Conservation (phyloP, 2,113 vertebrate genomes). For the Macrotus californicus region DNA sequence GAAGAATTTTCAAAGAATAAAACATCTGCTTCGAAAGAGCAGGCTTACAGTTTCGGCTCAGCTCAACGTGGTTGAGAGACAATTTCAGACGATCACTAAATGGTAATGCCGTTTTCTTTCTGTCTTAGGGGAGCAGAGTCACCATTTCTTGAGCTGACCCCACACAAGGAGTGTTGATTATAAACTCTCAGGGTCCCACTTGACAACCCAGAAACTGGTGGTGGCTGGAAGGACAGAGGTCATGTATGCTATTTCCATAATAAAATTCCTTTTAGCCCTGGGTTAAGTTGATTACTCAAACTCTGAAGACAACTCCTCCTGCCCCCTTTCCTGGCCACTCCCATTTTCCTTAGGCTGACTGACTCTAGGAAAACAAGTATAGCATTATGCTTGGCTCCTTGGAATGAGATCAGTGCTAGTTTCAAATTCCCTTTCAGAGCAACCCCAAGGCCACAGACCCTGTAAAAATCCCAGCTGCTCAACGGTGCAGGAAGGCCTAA, state of each 20-base stretch:
- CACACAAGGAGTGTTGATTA: background rate
- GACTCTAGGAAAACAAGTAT: slow-evolving; percentile 62
- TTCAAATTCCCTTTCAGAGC: slow-evolving; percentile 66
- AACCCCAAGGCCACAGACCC: slow-evolving; percentile 54
- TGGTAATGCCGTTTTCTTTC: background rate
- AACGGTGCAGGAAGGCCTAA: background rate
- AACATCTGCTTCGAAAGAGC: background rate
- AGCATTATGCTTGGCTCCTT: slow-evolving; percentile 56
- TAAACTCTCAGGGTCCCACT: background rate
- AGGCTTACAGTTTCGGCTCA: background rate
- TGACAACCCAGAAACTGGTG: background rate
- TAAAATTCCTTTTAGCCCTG: slow-evolving; percentile 9
- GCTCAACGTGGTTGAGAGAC: background rate
- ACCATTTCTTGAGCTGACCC: background rate
- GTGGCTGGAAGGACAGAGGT: background rate
- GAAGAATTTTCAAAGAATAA: background rate
- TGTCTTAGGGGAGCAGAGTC: background rate
- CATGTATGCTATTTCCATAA: background rate
- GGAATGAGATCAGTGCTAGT: slow-evolving; percentile 57
- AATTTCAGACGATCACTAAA: background rate
- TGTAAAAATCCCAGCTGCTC: slow-evolving; percentile 46
- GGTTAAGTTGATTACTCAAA: slow-evolving; percentile 50
- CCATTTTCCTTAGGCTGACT: slow-evolving; percentile 53
- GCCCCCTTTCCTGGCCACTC: background rate
- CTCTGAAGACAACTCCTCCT: background rate